A percentile compares a stretch with the other conserved stretches of the same genome.
Evolutionary conservation across 92 coral and sea anemone genomes (phyloP).

Genomic region (Bergia sp.): DNA sequence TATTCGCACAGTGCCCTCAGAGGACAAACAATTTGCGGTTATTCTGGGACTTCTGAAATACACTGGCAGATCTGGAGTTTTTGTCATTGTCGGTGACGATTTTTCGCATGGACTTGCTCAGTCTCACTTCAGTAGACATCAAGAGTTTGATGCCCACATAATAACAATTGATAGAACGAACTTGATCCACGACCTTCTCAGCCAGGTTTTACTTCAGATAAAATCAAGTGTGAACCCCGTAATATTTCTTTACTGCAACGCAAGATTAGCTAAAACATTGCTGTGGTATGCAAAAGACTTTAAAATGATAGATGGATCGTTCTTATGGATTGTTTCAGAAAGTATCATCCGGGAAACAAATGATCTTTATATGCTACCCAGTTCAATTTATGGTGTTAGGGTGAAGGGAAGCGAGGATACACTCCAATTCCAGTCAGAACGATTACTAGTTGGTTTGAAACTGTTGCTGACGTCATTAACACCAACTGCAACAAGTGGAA

Average conservation of each 20-base stretch:
- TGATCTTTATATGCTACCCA: conserved; percentile 63
- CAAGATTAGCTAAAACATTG: conserved; percentile 54
- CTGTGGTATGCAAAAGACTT: conserved; percentile 84
- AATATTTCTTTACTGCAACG: conserved; percentile 68
- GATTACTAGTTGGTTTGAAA: conserved; percentile 53
- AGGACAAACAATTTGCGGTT: conserved; percentile 61
- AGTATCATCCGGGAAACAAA: conserved; percentile 46
- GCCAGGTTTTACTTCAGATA: conserved; percentile 49
- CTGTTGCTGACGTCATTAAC: conserved; percentile 52
- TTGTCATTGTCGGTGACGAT: conserved; percentile 77
- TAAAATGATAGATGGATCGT: conserved; percentile 63
- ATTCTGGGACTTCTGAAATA: conserved; percentile 61
- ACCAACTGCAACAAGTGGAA: not conserved
- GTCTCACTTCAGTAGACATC: conserved; percentile 49
- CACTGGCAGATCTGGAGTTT: conserved; percentile 63
- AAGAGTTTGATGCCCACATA: conserved; percentile 42
- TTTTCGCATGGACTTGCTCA: conserved; percentile 66
- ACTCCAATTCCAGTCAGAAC: conserved; percentile 49
- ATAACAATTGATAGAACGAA: conserved; percentile 52
- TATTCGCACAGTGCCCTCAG: conserved; percentile 64
- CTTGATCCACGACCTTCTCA: conserved; percentile 29
- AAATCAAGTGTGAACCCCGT: conserved; percentile 65
- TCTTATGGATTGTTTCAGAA: conserved; percentile 81
- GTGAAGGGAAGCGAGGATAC: conserved; percentile 24
- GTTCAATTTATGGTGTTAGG: conserved; percentile 70